Conservation (phyloP, 2,797 vertebrate genomes). For the Menidia menidia region DNA sequence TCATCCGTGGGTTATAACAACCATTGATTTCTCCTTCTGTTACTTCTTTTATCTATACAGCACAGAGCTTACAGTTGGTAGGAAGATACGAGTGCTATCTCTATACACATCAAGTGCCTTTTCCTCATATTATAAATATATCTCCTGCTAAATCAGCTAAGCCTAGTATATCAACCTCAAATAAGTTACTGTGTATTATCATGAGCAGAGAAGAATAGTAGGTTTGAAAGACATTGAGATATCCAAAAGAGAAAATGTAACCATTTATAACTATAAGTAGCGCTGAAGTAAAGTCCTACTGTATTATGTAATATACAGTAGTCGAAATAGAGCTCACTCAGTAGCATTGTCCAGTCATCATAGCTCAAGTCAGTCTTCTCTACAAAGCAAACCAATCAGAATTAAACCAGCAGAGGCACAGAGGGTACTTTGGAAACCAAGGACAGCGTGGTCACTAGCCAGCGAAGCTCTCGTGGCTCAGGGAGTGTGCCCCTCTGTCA, state of each 20-base stretch:
- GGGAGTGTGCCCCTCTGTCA: slow-evolving; percentile 59
- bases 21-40: slow-evolving; percentile 71
- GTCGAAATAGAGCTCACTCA: slow-evolving; percentile 74
- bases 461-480: slow-evolving; percentile 57
- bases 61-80: slow-evolving; percentile 77
- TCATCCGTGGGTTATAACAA: slow-evolving; percentile 75
- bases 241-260: slow-evolving; percentile 76
- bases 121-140: slow-evolving; percentile 77
- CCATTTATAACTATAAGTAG: slow-evolving; percentile 77
- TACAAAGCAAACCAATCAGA: slow-evolving; percentile 81
- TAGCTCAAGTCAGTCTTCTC: slow-evolving; percentile 70
- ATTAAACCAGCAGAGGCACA: slow-evolving; percentile 86
- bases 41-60: slow-evolving; percentile 79
- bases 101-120: slow-evolving; percentile 82
- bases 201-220: slow-evolving; percentile 77
- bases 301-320: slow-evolving; percentile 75
- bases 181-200: slow-evolving; percentile 80
- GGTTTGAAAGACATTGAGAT: slow-evolving; percentile 77
- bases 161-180: slow-evolving; percentile 81
- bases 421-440: slow-evolving; percentile 87
- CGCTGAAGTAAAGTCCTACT: slow-evolving; percentile 71
- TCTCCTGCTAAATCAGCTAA: slow-evolving; percentile 79
- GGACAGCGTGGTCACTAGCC: slow-evolving; percentile 73
- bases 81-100: slow-evolving; percentile 80
- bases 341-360: slow-evolving; percentile 69